These are phyloP conservation scores for Hydropotes inermis DNA, from an alignment of 2,113 vertebrate genomes.

Conservation along the genomic window DNA sequence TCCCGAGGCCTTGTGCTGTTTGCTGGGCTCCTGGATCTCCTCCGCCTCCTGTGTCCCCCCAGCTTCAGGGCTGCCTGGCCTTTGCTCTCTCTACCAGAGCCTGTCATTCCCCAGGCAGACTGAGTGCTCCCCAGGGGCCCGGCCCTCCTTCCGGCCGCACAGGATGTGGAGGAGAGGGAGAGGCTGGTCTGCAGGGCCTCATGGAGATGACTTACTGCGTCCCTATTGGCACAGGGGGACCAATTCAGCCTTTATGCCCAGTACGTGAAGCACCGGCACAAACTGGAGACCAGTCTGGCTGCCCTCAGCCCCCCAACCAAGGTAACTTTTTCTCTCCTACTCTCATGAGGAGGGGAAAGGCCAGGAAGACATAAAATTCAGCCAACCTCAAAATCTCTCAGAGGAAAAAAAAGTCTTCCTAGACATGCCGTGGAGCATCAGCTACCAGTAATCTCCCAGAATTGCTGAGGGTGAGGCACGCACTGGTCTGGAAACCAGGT, in stretches of 20 bases:
- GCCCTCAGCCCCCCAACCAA: constrained; percentile 84
- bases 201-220: background rate
- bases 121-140: background rate
- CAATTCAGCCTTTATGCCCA: constrained; percentile 90
- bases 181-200: background rate
- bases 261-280: constrained; percentile 87
- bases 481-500: background rate
- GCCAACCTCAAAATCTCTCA: background rate
- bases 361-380: background rate
- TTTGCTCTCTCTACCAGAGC: background rate
- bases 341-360: background rate
- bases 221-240: constrained; percentile 79
- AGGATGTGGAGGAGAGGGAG: background rate
- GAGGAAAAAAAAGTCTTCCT: background rate
- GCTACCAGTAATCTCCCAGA: background rate
- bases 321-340: constrained; percentile 75
- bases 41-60: background rate
- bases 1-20: background rate
- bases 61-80: background rate
- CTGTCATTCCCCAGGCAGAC: background rate
- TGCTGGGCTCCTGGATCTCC: background rate
- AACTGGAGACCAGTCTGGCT: constrained; percentile 83
- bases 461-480: background rate
- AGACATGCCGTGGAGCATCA: background rate
- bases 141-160: background rate